Evolutionary conservation across 2,113 vertebrate genomes (phyloP), one percentile per base, ranked within the genome.

Genomic region (Apaloderma vittatum): DNA sequence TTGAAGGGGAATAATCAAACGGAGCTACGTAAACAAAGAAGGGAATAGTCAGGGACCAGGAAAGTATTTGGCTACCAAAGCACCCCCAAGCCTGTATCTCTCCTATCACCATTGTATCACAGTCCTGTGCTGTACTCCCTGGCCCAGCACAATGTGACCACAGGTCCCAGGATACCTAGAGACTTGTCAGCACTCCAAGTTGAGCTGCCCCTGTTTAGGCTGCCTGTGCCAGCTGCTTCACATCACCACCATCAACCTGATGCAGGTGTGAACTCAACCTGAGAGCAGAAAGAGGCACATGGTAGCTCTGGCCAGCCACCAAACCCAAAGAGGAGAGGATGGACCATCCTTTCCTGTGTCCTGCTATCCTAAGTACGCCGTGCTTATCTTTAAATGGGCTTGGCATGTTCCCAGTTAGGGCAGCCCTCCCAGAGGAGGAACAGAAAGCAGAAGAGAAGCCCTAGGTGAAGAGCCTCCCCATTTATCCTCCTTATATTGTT

Each of bases 41-140:
- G 13, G 1, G 54, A 86, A 66, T 43, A 76, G n/a, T 49, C 24
- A 85, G 30, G 49, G 16, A 65, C 46, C 40, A 66, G 22, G 43
- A 26, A 92, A 94, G 46, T 83, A 79, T 65, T 93, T 72, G 83
- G 63, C 43, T 68, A 46, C 8, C 14, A 3, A 94, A 84, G 63
- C 45, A 71, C 23, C 6, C 8, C 57, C 12, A 54, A 67, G 24
- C 15, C 67, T 86, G 23, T 45, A 26, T 74, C 78, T 83, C 22
- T 76, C 40, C 17, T 73, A 9, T 11, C 18, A n/a, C 54, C 46
- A n/a, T 19, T 27, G 34, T 8, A 37, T 43, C 43, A 85, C 27
- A 61, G 34, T 29, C n/a, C 51, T 71, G 36, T 32, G n/a, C 46
- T 58, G 36, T 32, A 46, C 12, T 23, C 34, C 13, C 26, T 75